Evolutionary conservation across 2,888 invertebrate genomes (phyloP), one percentile per base, ranked within the genome.

Genomic region (Subacronicta megacephala): DNA sequence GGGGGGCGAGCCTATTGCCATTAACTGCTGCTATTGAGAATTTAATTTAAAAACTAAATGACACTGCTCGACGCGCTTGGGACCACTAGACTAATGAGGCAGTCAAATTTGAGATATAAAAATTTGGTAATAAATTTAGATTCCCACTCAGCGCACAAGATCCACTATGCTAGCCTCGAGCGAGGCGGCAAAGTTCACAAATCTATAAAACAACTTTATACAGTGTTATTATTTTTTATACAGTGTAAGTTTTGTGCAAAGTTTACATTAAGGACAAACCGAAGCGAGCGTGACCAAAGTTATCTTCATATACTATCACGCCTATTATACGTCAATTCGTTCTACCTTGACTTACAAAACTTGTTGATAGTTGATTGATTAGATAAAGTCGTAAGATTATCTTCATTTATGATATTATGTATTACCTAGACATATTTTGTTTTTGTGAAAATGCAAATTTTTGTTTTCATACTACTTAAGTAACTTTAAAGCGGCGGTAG

Each of bases 281-380:
- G 3, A 38, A 43, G 13, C 52, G 65, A 45, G 65, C 59, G 42
- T 42, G 18, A 65, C 15, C 7, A 1, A 50, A 33, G 15, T 36
- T 63, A 47, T 60, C 46, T 40, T 15, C 29, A 17, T 37, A 20
- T 33, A n/a, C 33, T 47, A 54, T 47, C 65, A 23, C 18, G 29
- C 12, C 31, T 29, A 37, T 41, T 45, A 29, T 40, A 41, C 40
- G 40, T 23, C 41, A 46, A 63, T 42, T 37, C 29, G 29, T 46
- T 41, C 47, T 49, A 68, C 78, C 74, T 77, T 78, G 78, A 78
- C 78, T 78, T 62, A 68, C 62, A 64, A 75, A 77, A 66, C 56
- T 66, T 68, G 54, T 47, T 44, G 63, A 67, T 65, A 64, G 70
- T 60, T 64, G 12, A 56, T 49, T 51, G 69, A 72, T 67, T 65